Conservation (phyloP, 2,797 vertebrate species). For the Eupleurogrammus muticus region DNA sequence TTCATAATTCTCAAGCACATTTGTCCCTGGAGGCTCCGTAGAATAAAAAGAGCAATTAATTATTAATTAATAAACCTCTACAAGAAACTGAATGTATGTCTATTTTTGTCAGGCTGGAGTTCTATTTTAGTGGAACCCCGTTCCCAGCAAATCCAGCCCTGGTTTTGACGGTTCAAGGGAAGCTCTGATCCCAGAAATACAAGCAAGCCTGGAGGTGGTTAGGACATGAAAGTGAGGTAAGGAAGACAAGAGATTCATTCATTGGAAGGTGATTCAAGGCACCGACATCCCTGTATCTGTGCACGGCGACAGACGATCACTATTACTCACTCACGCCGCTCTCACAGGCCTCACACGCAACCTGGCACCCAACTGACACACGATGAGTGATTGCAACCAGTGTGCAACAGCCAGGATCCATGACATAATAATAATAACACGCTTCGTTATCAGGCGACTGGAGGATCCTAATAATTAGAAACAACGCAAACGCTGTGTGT, state of each 20-base stretch:
- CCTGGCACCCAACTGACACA: conserved; percentile 60
- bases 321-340: conserved; percentile 79
- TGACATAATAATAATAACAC: conserved; percentile 37
- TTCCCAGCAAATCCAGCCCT: conserved; percentile 68
- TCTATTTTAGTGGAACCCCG: conserved; percentile 17
- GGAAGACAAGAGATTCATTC: conserved; percentile 84
- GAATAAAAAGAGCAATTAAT: too few relatives aligned
- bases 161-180: conserved; percentile 59
- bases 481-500: neutral
- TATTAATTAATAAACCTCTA: too few relatives aligned
- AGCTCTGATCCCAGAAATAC: conserved; percentile 75
- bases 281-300: conserved; percentile 79
- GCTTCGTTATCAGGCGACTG: neutral
- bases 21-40: too few relatives aligned
- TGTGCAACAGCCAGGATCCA: conserved; percentile 16
- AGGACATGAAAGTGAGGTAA: conserved; percentile 82
- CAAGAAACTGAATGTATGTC: too few relatives aligned
- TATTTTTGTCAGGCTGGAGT: neutral
- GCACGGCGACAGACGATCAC: conserved; percentile 78
- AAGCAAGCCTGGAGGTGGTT: conserved; percentile 83
- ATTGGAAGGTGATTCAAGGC: conserved; percentile 83
- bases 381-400: conserved; percentile 47
- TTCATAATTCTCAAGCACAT: neutral
- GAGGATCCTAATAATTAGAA: neutral
- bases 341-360: conserved; percentile 81